Conservation (phyloP, 2,888 invertebrate species). For the Rhagonycha lutea region DNA sequence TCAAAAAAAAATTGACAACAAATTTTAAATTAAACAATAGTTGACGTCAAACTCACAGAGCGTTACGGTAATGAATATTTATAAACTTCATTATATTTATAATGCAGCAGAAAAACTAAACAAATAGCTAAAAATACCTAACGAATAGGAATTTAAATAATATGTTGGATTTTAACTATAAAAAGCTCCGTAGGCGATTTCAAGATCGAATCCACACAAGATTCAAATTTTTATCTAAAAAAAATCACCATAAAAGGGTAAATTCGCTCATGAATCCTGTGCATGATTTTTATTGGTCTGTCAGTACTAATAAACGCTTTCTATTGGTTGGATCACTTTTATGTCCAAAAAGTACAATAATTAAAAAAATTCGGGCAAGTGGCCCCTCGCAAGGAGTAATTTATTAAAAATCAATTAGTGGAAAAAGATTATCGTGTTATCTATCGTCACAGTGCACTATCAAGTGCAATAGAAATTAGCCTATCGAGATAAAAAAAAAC, state of each 20-base stretch:
- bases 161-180: neutral
- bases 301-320: too few species aligned
- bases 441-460: neutral
- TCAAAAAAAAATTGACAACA: neutral
- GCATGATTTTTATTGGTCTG: too few species aligned
- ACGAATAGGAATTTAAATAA: neutral
- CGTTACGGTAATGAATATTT: neutral
- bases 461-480: neutral
- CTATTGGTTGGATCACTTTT: too few species aligned
- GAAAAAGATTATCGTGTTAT: neutral
- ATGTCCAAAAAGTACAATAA: too few species aligned
- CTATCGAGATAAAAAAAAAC: neutral
- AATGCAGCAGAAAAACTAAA: neutral
- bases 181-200: neutral
- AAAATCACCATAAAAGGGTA: too few species aligned
- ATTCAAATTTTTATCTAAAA: too few species aligned
- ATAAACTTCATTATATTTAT: neutral
- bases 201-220: too few species aligned
- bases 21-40: neutral
- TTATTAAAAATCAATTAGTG: neutral
- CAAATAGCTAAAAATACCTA: neutral
- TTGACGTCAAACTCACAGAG: neutral
- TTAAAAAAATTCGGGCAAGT: neutral
- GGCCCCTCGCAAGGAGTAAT: neutral
- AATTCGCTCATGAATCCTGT: too few species aligned